Evolutionary conservation across 2,113 vertebrate genomes (phyloP).

Genomic region (Ceyx melanurus): DNA sequence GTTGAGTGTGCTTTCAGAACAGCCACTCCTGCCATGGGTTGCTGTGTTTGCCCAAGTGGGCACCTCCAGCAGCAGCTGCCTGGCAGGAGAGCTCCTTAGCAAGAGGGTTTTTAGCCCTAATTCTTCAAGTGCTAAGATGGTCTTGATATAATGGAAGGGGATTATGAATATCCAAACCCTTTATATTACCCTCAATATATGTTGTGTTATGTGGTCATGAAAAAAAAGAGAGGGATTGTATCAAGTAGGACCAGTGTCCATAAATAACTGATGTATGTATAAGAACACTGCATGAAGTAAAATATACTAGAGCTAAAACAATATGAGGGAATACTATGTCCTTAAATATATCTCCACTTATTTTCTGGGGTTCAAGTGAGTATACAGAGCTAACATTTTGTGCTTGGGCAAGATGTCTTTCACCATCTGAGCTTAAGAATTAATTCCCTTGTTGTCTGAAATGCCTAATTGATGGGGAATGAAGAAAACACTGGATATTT

Average conservation of each 20-base stretch:
- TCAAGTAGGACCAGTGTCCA: not conserved
- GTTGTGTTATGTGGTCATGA: not conserved
- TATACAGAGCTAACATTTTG: not conserved
- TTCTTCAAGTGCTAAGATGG: not conserved
- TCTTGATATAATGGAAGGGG: not conserved
- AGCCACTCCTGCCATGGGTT: not conserved
- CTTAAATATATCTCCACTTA: not conserved
- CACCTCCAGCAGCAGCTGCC: not conserved
- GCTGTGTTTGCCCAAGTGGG: not conserved
- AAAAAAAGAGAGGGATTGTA: not conserved
- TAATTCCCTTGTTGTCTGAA: not conserved
- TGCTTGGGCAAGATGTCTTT: not conserved
- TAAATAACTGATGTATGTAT: not conserved
- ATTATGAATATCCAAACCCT: not conserved
- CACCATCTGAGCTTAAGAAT: not conserved
- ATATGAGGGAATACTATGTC: not conserved
- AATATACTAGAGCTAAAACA: not conserved
- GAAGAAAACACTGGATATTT: not conserved
- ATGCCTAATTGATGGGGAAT: not conserved
- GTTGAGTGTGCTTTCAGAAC: not conserved
- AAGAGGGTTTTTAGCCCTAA: not conserved
- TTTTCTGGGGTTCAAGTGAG: not conserved
- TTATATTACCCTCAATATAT: not conserved
- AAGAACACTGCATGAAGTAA: not conserved
- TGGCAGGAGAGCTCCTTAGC: not conserved